Evolutionary conservation across 2,113 vertebrate genomes (phyloP).

Genomic region (Plestiodon gilberti): DNA sequence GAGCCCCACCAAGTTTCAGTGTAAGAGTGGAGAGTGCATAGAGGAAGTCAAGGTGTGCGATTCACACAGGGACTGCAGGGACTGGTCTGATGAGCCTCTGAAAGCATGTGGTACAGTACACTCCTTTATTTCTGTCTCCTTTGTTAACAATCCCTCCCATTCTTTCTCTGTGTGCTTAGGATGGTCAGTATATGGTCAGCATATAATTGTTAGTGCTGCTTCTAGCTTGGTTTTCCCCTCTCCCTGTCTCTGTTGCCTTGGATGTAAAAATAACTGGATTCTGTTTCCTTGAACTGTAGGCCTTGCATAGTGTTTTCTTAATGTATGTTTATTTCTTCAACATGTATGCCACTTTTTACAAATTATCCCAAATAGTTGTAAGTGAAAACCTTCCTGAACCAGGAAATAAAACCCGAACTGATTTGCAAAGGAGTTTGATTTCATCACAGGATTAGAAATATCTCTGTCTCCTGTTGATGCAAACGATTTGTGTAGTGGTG

Average conservation of each 20-base stretch:
- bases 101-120: constrained; percentile 93
- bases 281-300: constrained; percentile 40
- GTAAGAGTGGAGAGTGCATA: constrained; percentile 95
- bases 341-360: too few relatives aligned
- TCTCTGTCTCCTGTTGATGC: constrained; percentile 31
- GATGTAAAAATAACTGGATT: constrained; percentile 60
- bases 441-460: constrained; percentile 29
- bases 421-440: constrained; percentile 38
- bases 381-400: neutral
- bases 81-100: constrained; percentile 95
- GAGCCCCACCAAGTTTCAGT: constrained; percentile 89
- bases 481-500: neutral
- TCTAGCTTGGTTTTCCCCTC: constrained; percentile 47
- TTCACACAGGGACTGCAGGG: constrained; percentile 92
- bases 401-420: neutral
- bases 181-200: constrained; percentile 66
- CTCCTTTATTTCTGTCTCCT: constrained; percentile 69
- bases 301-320: neutral
- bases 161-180: constrained; percentile 59
- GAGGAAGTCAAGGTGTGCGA: constrained; percentile 94
- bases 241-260: constrained; percentile 39
- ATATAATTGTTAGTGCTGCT: constrained; percentile 66
- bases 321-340: too few relatives aligned
- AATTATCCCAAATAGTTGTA: neutral
- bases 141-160: constrained; percentile 69